phyloP scores from a whole-genome alignment of 2,113 vertebrate genomes.

The Tychaedon coryphoeus region DNA sequence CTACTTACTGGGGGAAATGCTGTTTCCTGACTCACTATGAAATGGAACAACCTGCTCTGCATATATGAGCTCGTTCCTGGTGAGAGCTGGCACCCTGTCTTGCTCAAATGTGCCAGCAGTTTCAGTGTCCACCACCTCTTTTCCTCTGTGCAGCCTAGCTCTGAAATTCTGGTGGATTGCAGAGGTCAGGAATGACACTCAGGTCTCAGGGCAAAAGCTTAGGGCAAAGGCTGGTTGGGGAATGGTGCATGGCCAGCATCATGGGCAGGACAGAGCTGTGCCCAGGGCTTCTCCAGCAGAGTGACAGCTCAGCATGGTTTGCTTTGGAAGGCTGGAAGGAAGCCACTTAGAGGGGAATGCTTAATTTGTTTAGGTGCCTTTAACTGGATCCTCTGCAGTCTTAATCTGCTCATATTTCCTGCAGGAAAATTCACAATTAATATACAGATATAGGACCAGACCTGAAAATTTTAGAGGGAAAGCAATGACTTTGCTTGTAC shows the following conservation, averaged over 20 bases:
- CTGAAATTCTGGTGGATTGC: background rate
- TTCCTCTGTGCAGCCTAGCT: background rate
- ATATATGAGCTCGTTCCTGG: background rate
- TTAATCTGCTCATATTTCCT: background rate
- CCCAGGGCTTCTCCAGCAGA: background rate
- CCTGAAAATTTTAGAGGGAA: background rate
- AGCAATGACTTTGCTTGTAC: background rate
- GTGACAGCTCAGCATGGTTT: background rate
- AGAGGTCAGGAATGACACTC: background rate
- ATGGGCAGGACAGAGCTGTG: background rate
- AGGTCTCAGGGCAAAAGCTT: background rate
- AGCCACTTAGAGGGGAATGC: background rate
- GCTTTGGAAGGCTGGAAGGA: background rate
- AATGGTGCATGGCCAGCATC: no score
- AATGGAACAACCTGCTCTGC: background rate
- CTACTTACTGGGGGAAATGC: background rate
- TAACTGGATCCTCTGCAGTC: background rate
- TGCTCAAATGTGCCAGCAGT: background rate
- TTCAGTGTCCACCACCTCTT: background rate
- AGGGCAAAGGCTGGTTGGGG: fast-evolving
- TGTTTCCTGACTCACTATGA: background rate
- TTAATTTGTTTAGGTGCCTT: background rate
- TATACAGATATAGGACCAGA: background rate
- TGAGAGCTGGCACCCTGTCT: background rate
- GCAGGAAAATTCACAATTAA: background rate